phyloP scores from a whole-genome alignment of 2,113 vertebrate species.

The Sula dactylatra region DNA sequence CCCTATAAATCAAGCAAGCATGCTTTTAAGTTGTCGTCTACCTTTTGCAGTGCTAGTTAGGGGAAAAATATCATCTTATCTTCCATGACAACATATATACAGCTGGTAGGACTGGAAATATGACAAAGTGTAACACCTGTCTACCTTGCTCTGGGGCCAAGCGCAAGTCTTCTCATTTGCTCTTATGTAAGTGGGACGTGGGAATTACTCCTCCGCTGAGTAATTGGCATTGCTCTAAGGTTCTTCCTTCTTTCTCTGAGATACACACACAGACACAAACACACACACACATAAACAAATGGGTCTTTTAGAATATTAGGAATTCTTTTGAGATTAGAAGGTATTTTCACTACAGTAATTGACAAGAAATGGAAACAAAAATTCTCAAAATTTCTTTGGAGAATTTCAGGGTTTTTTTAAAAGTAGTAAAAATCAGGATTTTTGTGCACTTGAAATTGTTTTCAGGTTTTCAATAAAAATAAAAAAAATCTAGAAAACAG shows the following conservation, averaged over 20 bases:
- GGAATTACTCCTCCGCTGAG: neutral
- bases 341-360: neutral
- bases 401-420: neutral
- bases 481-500: neutral
- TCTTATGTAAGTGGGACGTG: neutral
- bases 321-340: neutral
- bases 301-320: neutral
- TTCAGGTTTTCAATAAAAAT: neutral
- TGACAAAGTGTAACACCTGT: conserved; percentile 10
- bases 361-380: neutral
- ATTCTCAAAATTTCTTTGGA: neutral
- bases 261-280: neutral
- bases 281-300: neutral
- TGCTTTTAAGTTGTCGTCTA: neutral
- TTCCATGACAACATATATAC: neutral
- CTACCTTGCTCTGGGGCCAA: neutral
- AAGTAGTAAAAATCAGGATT: neutral
- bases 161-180: conserved; percentile 14
- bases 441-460: neutral
- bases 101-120: neutral
- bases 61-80: neutral
- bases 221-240: neutral
- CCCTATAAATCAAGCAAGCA: conserved; percentile 26
- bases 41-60: neutral
- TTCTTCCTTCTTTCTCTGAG: neutral